Evolutionary conservation across 2,888 invertebrate genomes (phyloP).

Genomic region (Sphecodes monilicornis): DNA sequence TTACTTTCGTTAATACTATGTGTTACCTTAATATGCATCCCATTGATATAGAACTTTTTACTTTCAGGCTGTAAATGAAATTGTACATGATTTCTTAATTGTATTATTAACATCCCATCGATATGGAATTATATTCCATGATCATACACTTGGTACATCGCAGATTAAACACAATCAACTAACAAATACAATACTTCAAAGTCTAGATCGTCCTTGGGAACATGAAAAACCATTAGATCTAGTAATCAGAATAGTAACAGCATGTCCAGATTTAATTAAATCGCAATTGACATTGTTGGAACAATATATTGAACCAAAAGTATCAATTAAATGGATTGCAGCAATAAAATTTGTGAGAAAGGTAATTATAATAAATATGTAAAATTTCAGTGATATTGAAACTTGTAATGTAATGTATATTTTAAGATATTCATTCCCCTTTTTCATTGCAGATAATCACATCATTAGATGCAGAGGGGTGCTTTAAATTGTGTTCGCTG

Average conservation of each 20-base stretch:
- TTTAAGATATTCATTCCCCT: conserved; percentile 3
- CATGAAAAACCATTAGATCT: conserved; percentile 88
- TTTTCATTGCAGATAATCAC: conserved; percentile 74
- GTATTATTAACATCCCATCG: conserved; percentile 91
- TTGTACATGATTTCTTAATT: conserved; percentile 90
- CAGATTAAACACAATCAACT: conserved; percentile 87
- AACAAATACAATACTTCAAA: conserved; percentile 88
- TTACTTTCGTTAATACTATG: conserved; percentile 7
- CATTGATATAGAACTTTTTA: conserved; percentile 28
- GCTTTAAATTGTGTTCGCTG: conserved; percentile 84
- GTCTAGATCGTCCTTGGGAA: conserved; percentile 89
- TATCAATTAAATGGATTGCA: conserved; percentile 78
- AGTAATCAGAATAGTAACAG: conserved; percentile 87
- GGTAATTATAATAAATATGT: conserved; percentile 60
- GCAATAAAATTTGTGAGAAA: conserved; percentile 78
- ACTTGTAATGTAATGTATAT: background rate
- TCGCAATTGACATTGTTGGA: conserved; percentile 87
- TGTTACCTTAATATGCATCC: background rate
- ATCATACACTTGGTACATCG: conserved; percentile 88
- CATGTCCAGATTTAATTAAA: conserved; percentile 90
- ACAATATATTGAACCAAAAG: conserved; percentile 87
- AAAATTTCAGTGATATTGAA: background rate
- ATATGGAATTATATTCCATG: conserved; percentile 91
- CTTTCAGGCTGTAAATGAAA: conserved; percentile 85
- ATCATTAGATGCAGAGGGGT: conserved; percentile 75